Conservation (phyloP, 2,797 vertebrate genomes). For the Xenops minutus region DNA sequence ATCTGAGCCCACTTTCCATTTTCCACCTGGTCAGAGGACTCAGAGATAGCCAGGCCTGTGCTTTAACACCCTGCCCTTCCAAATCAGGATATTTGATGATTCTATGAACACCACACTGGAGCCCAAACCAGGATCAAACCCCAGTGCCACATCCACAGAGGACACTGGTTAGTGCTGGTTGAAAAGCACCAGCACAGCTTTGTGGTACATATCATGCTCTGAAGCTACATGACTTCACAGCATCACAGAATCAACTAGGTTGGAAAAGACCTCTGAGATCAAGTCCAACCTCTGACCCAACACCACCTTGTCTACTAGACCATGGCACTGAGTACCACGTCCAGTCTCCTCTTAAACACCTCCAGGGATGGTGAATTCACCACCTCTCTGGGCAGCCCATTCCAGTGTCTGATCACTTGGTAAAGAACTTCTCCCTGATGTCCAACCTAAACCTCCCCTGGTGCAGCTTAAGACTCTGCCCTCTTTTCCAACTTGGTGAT, state of each 20-base stretch:
- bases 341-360: background rate
- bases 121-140: background rate
- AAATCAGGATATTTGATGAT: background rate
- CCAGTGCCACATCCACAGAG: background rate
- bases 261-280: background rate
- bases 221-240: background rate
- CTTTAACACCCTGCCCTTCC: background rate
- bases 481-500: background rate
- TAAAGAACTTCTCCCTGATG: background rate
- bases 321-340: background rate
- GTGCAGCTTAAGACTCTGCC: background rate
- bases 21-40: accelerated
- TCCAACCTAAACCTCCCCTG: background rate
- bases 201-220: accelerated
- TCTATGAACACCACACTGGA: background rate
- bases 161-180: background rate
- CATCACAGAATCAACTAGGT: background rate
- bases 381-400: background rate
- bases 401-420: too few species aligned
- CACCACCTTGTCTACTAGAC: background rate
- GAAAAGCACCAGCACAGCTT: background rate
- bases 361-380: background rate
- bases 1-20: background rate
- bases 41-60: accelerated
- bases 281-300: background rate